Evolutionary conservation across 2,888 invertebrate genomes (phyloP).

Genomic region (Polydesmus complanatus): DNA sequence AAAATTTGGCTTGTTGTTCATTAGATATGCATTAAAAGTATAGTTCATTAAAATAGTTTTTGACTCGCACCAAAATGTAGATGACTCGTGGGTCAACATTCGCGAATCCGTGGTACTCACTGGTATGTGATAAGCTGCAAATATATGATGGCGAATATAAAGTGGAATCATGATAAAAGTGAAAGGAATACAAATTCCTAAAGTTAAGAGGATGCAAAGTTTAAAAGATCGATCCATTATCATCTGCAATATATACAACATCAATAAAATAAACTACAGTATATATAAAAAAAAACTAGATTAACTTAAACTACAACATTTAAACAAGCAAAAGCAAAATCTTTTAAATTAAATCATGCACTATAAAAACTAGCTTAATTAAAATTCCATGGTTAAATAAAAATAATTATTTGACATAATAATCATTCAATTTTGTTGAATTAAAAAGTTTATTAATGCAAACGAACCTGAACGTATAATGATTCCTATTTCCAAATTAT

Average conservation of each 20-base stretch:
- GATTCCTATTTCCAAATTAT: no score
- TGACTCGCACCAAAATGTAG: slow-evolving; percentile 65
- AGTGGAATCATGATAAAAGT: slow-evolving; percentile 50
- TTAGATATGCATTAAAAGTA: slow-evolving; percentile 59
- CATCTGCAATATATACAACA: neutral
- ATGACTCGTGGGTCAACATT: slow-evolving; percentile 55
- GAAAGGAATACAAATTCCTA: slow-evolving; percentile 50
- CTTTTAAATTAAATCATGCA: no score
- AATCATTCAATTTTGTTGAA: no score
- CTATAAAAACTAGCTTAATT: no score
- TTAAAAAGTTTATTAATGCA: no score
- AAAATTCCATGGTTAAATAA: no score
- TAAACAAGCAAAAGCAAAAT: no score
- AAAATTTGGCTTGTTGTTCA: slow-evolving; percentile 44
- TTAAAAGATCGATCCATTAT: slow-evolving; percentile 31
- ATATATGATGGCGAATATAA: slow-evolving; percentile 48
- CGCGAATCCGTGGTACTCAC: slow-evolving; percentile 62
- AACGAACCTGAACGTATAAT: no score
- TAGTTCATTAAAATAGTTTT: slow-evolving; percentile 42
- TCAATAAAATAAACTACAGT: no score
- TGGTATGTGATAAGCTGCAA: slow-evolving; percentile 54
- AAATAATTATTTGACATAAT: no score
- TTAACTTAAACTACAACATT: no score
- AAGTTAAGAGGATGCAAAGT: slow-evolving; percentile 40
- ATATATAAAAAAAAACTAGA: no score